Percentiles rank a stretch among this genome's conserved stretches.
Conservation (phyloP, 2,113 vertebrate species). For the Oryzias woworae region DNA sequence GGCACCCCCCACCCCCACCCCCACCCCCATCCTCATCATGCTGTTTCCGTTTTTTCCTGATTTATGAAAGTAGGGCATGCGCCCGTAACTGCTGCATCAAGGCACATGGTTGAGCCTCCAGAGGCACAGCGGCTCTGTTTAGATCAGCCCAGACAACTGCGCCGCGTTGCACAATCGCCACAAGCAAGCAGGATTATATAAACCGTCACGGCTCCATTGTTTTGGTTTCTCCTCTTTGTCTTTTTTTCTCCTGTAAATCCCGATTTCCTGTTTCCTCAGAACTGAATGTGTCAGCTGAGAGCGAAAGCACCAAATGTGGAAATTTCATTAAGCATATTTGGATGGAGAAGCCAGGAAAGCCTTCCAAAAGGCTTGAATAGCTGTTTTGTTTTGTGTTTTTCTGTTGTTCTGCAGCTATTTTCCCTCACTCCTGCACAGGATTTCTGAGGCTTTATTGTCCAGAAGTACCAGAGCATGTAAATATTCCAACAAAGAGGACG, state of each 20-base stretch:
- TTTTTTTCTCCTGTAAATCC: constrained; percentile 27
- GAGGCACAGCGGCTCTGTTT: constrained; percentile 70
- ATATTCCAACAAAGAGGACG: constrained; percentile 42
- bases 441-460: constrained; percentile 47
- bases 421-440: constrained; percentile 22
- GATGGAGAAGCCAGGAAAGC: constrained; percentile 26
- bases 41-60: constrained; percentile 69
- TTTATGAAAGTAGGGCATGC: constrained; percentile 82
- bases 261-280: constrained; percentile 1
- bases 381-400: constrained; percentile 23
- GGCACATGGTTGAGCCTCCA: constrained; percentile 74
- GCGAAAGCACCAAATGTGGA: constrained; percentile 12
- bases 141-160: constrained; percentile 75
- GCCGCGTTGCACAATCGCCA: constrained; percentile 72
- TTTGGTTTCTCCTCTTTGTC: constrained; percentile 47
- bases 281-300: constrained; percentile 13
- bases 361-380: constrained; percentile 37
- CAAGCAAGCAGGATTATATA: constrained; percentile 72
- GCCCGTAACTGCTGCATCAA: constrained; percentile 84
- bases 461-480: constrained; percentile 48
- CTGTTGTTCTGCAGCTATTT: constrained; percentile 21
- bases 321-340: constrained; percentile 37
- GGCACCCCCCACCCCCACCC: constrained; percentile 52
- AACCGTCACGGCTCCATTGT: constrained; percentile 54
- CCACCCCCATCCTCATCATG: constrained; percentile 35